phyloP scores from a whole-genome alignment of 1,140 invertebrate genomes.

The Dreissena polymorpha region DNA sequence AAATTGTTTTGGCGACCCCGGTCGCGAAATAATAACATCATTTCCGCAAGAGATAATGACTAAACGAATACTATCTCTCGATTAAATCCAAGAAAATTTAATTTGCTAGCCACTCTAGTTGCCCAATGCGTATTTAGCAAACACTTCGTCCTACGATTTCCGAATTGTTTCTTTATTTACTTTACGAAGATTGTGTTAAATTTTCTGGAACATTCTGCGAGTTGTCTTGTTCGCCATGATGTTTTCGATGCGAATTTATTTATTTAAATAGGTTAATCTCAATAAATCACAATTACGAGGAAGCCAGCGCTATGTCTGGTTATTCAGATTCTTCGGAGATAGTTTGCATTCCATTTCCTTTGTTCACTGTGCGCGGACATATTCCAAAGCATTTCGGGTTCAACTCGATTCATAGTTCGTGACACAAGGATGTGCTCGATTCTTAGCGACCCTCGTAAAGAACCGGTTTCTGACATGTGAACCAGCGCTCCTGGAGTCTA shows the following conservation, averaged over 20 bases:
- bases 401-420: slow-evolving; percentile 37
- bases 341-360: slow-evolving; percentile 15
- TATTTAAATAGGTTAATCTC: too few relatives aligned
- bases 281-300: too few relatives aligned
- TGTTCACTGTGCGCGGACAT: slow-evolving; percentile 17
- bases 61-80: neutral
- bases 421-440: slow-evolving; percentile 37
- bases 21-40: slow-evolving; percentile 50
- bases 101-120: neutral
- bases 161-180: neutral
- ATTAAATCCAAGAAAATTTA: slow-evolving; percentile 8
- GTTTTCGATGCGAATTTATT: too few relatives aligned
- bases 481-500: slow-evolving; percentile 37
- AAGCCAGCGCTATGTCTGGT: too few relatives aligned
- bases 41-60: slow-evolving; percentile 38
- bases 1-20: slow-evolving; percentile 54
- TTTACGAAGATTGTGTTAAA: neutral
- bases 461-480: slow-evolving; percentile 36
- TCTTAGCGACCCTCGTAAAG: slow-evolving; percentile 52
- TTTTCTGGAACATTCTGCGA: neutral
- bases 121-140: too few relatives aligned
- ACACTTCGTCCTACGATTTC: neutral
- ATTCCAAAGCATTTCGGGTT: slow-evolving; percentile 32
- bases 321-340: too few relatives aligned
- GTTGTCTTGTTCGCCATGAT: neutral